phyloP scores from a whole-genome alignment of 1,140 invertebrate genomes.

The Popillia japonica region DNA sequence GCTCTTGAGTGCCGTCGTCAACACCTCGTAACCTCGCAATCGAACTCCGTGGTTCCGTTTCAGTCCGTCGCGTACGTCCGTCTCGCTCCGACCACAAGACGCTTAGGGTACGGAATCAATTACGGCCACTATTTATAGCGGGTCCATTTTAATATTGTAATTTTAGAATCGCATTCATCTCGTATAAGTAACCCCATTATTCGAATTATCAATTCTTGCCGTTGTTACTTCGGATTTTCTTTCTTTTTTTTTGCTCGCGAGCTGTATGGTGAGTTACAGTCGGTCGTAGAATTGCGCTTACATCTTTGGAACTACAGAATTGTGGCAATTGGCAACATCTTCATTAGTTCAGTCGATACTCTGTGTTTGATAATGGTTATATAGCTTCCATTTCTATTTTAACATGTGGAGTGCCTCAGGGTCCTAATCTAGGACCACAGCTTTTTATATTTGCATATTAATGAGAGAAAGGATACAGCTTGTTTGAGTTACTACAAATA shows the following conservation, averaged over 20 bases:
- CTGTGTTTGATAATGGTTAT: too few species aligned
- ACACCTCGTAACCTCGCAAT: slow-evolving; percentile 50
- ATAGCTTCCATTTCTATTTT: too few species aligned
- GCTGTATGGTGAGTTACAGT: not conserved
- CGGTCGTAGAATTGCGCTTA: not conserved
- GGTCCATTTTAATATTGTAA: slow-evolving; percentile 47
- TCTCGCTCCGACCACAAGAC: slow-evolving; percentile 37
- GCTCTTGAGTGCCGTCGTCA: slow-evolving; percentile 52
- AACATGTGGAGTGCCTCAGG: too few species aligned
- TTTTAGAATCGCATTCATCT: slow-evolving; percentile 47
- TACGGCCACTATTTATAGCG: slow-evolving; percentile 49
- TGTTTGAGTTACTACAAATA: too few species aligned
- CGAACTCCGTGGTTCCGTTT: slow-evolving; percentile 33
- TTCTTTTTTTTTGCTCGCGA: not conserved
- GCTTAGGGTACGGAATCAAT: slow-evolving; percentile 6
- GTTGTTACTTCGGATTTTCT: not conserved
- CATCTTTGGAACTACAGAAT: not conserved
- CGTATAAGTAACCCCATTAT: slow-evolving; percentile 51
- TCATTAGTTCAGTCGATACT: too few species aligned
- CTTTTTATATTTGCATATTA: too few species aligned
- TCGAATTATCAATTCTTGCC: slow-evolving; percentile 44
- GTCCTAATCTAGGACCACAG: too few species aligned
- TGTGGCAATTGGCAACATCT: too few species aligned
- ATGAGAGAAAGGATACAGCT: too few species aligned
- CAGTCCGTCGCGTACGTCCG: slow-evolving; percentile 19